Conservation (phyloP, 2,888 invertebrate species). For the Boloria selene region DNA sequence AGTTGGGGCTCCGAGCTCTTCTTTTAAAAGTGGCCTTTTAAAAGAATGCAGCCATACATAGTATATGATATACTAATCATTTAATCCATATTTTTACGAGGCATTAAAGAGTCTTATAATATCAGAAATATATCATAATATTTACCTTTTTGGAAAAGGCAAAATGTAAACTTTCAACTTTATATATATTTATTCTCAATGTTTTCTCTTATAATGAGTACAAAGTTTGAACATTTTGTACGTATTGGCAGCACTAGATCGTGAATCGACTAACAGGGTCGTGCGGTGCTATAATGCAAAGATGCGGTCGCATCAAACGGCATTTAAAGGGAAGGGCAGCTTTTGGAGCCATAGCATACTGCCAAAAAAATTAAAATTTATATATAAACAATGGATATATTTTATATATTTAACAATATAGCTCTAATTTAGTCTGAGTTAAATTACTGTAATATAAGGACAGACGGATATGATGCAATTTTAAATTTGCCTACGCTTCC, state of each 20-base stretch:
- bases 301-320: no score
- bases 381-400: no score
- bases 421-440: no score
- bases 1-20: constrained; percentile 63
- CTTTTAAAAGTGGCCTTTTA: constrained; percentile 77
- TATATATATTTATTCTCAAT: constrained; percentile 40
- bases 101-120: neutral
- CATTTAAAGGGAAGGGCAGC: no score
- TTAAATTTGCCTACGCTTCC: no score
- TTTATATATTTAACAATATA: no score
- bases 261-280: constrained; percentile 24
- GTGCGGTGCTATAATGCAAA: no score
- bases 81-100: neutral
- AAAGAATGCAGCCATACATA: constrained; percentile 65
- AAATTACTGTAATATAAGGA: no score
- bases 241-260: constrained; percentile 46
- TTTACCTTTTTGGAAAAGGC: constrained; percentile 44
- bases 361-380: no score
- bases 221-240: constrained; percentile 77
- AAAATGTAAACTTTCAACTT: constrained; percentile 74
- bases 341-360: no score
- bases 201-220: constrained; percentile 46
- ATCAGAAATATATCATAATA: neutral
- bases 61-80: constrained; percentile 25
- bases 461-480: no score